These are phyloP conservation scores for Trichomycterus rosablanca DNA, from an alignment of 2,113 vertebrate genomes.

Conservation along the genomic window DNA sequence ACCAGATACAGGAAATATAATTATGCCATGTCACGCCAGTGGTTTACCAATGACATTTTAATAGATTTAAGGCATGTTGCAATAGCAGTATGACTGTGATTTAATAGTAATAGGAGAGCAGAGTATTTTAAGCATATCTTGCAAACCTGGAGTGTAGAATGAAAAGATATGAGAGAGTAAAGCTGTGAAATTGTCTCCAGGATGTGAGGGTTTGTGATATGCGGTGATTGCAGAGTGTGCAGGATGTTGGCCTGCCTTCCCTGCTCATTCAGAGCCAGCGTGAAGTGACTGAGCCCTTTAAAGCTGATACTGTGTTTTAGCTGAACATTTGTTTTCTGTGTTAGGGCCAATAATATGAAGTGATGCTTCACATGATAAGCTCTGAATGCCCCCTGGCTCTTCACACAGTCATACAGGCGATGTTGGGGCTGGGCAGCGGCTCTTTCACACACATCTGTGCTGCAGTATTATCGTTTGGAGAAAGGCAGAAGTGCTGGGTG, in stretches of 20 bases:
- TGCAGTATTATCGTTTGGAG: conserved; percentile 6
- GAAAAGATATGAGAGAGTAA: conserved; percentile 22
- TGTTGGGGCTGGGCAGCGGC: conserved; percentile 25
- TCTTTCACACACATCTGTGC: conserved; percentile 13
- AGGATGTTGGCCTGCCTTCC: conserved; percentile 44
- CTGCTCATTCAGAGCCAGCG: conserved; percentile 34
- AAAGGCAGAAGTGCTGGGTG: conserved; percentile 18
- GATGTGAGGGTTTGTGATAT: conserved; percentile 24
- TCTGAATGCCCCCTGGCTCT: conserved; percentile 35
- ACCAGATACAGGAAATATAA: not conserved
- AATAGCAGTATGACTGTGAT: not conserved
- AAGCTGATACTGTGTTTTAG: conserved; percentile 37
- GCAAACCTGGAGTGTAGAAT: conserved; percentile 11
- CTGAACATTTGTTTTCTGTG: conserved; percentile 45
- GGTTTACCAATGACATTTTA: not conserved
- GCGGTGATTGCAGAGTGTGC: conserved; percentile 42
- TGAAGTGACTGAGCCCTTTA: conserved; percentile 46
- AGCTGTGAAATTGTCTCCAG: conserved; percentile 33
- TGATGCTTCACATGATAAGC: conserved; percentile 49
- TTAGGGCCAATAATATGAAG: conserved; percentile 50
- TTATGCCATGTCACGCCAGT: not conserved
- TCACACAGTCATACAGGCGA: conserved; percentile 9
- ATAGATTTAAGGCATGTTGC: not conserved
- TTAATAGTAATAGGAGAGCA: not conserved
- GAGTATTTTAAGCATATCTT: conserved; percentile 1